Base-by-base conservation (phyloP, 2,113 vertebrate species). In the Fukomys damarensis region DNA sequence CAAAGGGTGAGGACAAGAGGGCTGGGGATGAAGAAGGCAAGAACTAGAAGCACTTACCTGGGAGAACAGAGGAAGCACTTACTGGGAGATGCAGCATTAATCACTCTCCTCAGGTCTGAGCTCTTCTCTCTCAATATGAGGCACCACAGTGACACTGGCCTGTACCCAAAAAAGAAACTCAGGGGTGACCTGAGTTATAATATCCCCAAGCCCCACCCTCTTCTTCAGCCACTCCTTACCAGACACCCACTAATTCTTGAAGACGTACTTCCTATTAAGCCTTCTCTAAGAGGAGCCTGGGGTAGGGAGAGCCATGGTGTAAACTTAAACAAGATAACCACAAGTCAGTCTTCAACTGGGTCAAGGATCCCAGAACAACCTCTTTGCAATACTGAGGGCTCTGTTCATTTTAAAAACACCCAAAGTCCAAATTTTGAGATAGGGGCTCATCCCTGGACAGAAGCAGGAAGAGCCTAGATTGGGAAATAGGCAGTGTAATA, bases 161-260 rank as follows among this genome's bases (percentile, higher is more conserved):
- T 87, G 70, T n/a, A 77, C 54, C 41, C 43, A 66, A 85, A 95
- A 96, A 41, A 88, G 41, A 95, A 97, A 96, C n/a, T 93, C n/a
- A 22, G 14, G 11, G 26, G 19, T 82, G 70, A 92, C 49, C 65
- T 14, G 24, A 80, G 63, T 93, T 95, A 66, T 65, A 86, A 41
- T 16, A 3, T 82, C 70, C 35, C 66, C 79, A 95, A 86, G 83
- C 90, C n/a, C 92, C 93, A 38, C 97, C 94, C 76, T 76, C 56
- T 70, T 91, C 79, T 41, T 95, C 19, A 20, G 28, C 72, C 72
- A 87, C 91, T 58, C 59, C 59, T 96, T 61, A 91, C 35, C 41
- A 81, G 85, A 82, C 28, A 93, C n/a, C 22, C 70, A 49, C 52
- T 96, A 92, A 92, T 70, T 86, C 79, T 79, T 93, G 61, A 91